Conservation (phyloP, 2,888 invertebrate species). For the Chaetoderma sp. region DNA sequence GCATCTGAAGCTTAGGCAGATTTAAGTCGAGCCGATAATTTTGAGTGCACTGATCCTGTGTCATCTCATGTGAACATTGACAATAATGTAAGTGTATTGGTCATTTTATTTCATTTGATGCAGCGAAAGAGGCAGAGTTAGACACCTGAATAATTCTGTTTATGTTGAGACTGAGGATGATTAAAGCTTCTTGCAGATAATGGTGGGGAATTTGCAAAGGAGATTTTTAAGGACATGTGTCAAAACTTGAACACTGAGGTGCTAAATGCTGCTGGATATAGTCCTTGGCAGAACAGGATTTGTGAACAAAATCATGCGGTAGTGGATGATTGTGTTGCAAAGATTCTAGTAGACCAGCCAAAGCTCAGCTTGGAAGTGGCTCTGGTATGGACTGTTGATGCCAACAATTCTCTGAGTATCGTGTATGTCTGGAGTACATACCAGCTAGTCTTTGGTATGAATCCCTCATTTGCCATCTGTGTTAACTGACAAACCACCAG, state of each 20-base stretch:
- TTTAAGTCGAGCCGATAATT: no score
- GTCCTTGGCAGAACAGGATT: slow-evolving; percentile 30
- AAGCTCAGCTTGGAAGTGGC: slow-evolving; percentile 23
- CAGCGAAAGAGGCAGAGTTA: no score
- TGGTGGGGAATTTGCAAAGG: no score
- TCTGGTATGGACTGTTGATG: slow-evolving; percentile 21
- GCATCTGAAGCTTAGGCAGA: no score
- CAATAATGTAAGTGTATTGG: no score
- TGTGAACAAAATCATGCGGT: slow-evolving; percentile 29
- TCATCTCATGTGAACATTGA: no score
- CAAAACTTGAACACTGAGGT: no score
- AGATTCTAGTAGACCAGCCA: slow-evolving; percentile 23
- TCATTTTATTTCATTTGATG: no score
- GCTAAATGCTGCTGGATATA: slow-evolving; percentile 25
- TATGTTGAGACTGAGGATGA: no score
- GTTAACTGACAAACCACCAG: slow-evolving; percentile 10
- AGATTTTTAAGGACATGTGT: no score
- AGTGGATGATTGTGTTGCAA: slow-evolving; percentile 29
- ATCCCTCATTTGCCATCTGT: slow-evolving; percentile 31
- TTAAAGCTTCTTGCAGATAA: background rate
- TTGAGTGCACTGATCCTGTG: no score
- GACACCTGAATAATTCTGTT: no score
- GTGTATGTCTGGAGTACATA: slow-evolving; percentile 30
- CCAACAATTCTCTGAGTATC: slow-evolving; percentile 27
- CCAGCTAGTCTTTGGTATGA: slow-evolving; percentile 30